phyloP scores from a whole-genome alignment of 2,888 invertebrate genomes.

The Pollenia labialis region DNA sequence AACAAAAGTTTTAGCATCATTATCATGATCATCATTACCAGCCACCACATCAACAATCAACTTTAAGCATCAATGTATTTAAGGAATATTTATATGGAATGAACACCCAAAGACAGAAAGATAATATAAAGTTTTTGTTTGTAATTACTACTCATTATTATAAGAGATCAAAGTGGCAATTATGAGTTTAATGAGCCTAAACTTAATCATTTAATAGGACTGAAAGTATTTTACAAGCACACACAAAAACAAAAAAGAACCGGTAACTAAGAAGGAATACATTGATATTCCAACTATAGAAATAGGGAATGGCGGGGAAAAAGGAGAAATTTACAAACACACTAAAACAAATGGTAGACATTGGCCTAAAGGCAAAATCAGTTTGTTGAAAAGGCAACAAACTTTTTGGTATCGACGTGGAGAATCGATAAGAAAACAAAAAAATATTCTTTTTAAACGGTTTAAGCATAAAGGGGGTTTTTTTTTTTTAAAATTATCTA shows the following conservation, averaged over 20 bases:
- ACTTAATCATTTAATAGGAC: constrained; percentile 67
- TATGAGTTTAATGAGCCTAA: constrained; percentile 72
- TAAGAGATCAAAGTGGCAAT: constrained; percentile 73
- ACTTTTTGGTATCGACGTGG: not conserved
- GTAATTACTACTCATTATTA: constrained; percentile 63
- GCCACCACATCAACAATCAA: constrained; percentile 18
- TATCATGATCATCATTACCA: not conserved
- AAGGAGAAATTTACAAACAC: not conserved
- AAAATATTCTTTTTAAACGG: not conserved
- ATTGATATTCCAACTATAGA: constrained; percentile 10
- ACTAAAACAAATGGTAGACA: not conserved
- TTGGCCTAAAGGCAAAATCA: constrained; percentile 16
- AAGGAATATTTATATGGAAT: not conserved
- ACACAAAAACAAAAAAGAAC: not conserved
- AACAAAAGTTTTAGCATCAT: constrained; percentile 44
- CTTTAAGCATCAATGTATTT: constrained; percentile 21
- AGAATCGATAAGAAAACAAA: not conserved
- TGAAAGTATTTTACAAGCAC: constrained; percentile 37
- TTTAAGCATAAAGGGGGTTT: not conserved
- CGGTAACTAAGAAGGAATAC: not conserved
- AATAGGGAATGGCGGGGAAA: not conserved
- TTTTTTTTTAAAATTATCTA: not conserved
- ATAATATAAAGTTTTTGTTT: constrained; percentile 50
- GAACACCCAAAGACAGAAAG: constrained; percentile 32
- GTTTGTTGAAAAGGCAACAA: not conserved